Base-by-base conservation (phyloP, 2,797 vertebrate species). In the Agapornis canus region DNA sequence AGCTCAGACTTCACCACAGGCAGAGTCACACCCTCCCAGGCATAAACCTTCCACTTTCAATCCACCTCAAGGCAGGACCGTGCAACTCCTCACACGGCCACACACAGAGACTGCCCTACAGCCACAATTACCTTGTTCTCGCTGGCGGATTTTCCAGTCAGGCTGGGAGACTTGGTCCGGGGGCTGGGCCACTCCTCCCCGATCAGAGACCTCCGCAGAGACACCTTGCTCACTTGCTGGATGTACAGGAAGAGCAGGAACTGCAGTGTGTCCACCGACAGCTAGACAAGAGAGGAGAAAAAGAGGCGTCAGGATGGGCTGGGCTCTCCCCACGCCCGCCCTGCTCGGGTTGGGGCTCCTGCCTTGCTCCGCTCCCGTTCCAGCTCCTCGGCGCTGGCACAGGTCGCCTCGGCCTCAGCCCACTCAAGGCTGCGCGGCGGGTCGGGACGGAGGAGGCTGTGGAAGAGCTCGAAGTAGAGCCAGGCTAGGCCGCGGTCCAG, bases 161-260 rank as follows among this genome's bases (percentile, higher is more conserved):
- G 96, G 57, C 99, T 97, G 43, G 98, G 97, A 48, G 98, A 98
- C 11, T 94, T 98, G 48, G 96, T 96, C 51, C 98, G 98, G 49
- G 96, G 97, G 94, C 98, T 99, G 56, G 99, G 99, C 99, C 99
- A 99, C 82, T 99, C 99, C 83, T 99, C 99, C 7, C 99, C 99
- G 12, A 99, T 98, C 93, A 99, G 96, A 39, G 99, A 99, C 11
- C 98, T 98, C 31, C 99, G 98, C 83, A 99, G 96, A 37, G 99
- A 99, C 39, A 99, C 96, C 1, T 98, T 99, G 97, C 99, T 99
- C 69, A 99, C 94, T 96, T 99, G 99, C 95, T 99, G 99, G 71
- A 99, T 96, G 92, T 99, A 98, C 13, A 99, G 98, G 97, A 99
- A 99, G 31, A 99, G 98, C 92, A 99, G 98, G 97, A 99, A 99